Percentiles rank a stretch among this genome's conserved stretches.
These are phyloP conservation scores for Agrotis ipsilon DNA, from an alignment of 2,888 invertebrate genomes.

Conservation along the genomic window DNA sequence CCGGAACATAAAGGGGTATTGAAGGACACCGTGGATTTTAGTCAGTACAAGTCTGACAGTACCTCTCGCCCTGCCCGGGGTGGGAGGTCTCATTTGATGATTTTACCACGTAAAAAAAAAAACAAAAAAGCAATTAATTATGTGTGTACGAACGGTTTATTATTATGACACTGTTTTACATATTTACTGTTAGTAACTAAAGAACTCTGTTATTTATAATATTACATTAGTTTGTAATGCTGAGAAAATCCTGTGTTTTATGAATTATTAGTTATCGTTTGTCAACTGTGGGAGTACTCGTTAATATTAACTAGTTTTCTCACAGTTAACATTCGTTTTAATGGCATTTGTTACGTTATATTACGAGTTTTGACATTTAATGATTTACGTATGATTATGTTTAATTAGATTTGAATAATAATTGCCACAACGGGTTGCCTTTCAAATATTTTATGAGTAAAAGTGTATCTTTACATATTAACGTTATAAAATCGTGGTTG, in stretches of 20 bases:
- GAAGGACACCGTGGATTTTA: too few relatives aligned
- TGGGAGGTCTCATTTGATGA: too few relatives aligned
- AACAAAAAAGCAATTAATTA: neutral
- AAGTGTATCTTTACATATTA: neutral
- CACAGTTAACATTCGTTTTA: constrained; percentile 41
- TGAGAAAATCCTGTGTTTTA: constrained; percentile 29
- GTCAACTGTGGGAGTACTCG: constrained; percentile 17
- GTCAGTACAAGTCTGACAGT: too few relatives aligned
- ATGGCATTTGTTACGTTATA: constrained; percentile 21
- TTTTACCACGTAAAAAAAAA: too few relatives aligned
- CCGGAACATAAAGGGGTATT: too few relatives aligned
- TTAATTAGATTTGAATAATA: neutral
- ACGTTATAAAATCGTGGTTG: too few relatives aligned
- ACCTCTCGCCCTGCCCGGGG: too few relatives aligned
- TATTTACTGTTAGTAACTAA: neutral
- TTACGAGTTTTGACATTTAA: neutral
- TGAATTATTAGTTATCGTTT: neutral
- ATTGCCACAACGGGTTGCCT: neutral
- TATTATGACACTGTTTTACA: constrained; percentile 12
- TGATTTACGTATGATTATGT: constrained; percentile 1
- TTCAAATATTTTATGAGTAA: neutral
- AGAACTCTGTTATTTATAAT: constrained; percentile 28
- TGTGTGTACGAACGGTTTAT: neutral
- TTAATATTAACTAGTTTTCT: neutral
- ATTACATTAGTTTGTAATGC: neutral